Percentiles rank a stretch among this genome's conserved stretches.
Evolutionary conservation across 2,113 vertebrate genomes (phyloP).

Genomic region (Syngnathus floridae): DNA sequence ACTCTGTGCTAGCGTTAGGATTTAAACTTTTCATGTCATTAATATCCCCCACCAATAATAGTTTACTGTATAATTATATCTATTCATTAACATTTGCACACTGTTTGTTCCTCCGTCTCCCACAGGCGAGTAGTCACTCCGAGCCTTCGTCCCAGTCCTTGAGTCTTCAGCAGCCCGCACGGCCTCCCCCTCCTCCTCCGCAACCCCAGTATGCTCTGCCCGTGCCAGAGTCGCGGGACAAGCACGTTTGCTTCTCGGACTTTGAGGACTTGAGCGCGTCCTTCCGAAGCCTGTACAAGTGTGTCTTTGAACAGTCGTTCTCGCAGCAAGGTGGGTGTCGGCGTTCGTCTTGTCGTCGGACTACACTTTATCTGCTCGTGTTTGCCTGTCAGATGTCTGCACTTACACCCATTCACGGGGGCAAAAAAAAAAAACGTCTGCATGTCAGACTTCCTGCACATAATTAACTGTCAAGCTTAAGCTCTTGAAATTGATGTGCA

Average conservation of each 20-base stretch:
- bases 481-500: constrained; percentile 30
- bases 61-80: background rate
- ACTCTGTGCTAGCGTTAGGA: too few species aligned
- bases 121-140: constrained; percentile 75
- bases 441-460: constrained; percentile 32
- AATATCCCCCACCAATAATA: too few species aligned
- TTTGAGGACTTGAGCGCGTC: constrained; percentile 85
- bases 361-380: constrained; percentile 9
- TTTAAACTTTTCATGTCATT: too few species aligned
- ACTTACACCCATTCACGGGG: constrained; percentile 5
- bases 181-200: constrained; percentile 47
- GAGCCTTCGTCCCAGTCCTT: constrained; percentile 76
- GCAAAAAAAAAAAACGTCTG: background rate
- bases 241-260: constrained; percentile 77
- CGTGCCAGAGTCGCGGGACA: constrained; percentile 72
- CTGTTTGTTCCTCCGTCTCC: constrained; percentile 24
- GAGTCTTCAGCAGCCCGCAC: constrained; percentile 67
- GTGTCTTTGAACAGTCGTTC: constrained; percentile 82
- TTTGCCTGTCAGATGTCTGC: constrained; percentile 14
- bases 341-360: constrained; percentile 3
- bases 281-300: constrained; percentile 84
- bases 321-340: constrained; percentile 76
- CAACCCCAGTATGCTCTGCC: constrained; percentile 75
- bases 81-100: background rate
- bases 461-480: constrained; percentile 62